Conservation (phyloP, 2,113 vertebrate species). For the Trichomycterus rosablanca region DNA sequence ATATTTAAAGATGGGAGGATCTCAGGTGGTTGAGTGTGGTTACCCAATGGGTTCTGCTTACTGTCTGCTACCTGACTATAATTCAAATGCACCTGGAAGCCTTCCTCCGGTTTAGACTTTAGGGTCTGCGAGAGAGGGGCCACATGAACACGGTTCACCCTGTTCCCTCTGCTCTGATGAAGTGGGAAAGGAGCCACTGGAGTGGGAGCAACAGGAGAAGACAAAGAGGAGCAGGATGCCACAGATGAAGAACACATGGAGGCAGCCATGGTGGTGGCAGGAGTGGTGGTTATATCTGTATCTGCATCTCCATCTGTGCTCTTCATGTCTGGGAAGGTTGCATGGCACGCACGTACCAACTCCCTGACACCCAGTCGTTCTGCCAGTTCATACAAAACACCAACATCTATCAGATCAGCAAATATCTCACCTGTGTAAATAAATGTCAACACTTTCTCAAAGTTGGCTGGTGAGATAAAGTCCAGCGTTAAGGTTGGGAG, state of each 20-base stretch:
- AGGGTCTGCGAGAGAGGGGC: constrained; percentile 43
- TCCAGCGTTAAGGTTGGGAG: constrained; percentile 80
- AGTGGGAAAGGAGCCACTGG: constrained; percentile 56
- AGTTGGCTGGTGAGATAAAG: constrained; percentile 87
- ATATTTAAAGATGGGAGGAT: constrained; percentile 37
- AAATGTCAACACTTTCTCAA: constrained; percentile 93
- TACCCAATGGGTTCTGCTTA: constrained; percentile 34
- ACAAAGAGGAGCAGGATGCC: constrained; percentile 53
- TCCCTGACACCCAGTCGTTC: constrained; percentile 85
- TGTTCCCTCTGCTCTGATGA: constrained; percentile 34
- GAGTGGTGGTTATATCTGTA: constrained; percentile 45
- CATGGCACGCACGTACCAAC: constrained; percentile 83
- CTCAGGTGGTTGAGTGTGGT: constrained; percentile 15
- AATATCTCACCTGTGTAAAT: constrained; percentile 91
- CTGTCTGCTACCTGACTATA: constrained; percentile 52
- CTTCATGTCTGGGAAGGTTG: constrained; percentile 90
- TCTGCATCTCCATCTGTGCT: constrained; percentile 52
- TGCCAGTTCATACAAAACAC: constrained; percentile 89
- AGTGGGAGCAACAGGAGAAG: constrained; percentile 57
- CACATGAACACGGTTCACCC: constrained; percentile 7
- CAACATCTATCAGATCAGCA: constrained; percentile 89
- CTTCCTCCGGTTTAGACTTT: constrained; percentile 74
- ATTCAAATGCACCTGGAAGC: constrained; percentile 54
- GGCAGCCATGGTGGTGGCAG: constrained; percentile 40
- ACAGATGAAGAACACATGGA: constrained; percentile 53